phyloP scores from a whole-genome alignment of 2,113 vertebrate genomes.

The Bujurquina vittata region DNA sequence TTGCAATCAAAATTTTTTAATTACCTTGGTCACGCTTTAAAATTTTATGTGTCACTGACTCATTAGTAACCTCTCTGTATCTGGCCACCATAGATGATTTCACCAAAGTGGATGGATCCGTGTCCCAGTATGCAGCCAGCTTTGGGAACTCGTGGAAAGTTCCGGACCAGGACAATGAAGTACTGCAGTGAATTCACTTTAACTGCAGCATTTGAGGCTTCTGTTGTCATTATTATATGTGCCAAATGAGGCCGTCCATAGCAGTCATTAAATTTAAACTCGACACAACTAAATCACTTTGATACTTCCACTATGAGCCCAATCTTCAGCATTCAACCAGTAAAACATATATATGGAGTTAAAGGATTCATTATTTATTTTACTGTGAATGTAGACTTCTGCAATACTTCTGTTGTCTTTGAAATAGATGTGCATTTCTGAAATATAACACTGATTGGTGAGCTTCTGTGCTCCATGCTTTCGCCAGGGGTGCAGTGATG shows the following conservation, averaged over 20 bases:
- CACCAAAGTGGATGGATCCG: conserved; percentile 71
- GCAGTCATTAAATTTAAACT: not conserved
- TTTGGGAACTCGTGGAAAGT: conserved; percentile 92
- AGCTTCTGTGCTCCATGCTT: not conserved
- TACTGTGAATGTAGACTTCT: not conserved
- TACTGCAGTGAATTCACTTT: conserved; percentile 22
- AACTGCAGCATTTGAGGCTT: not conserved
- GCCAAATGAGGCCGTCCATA: rapidly evolving
- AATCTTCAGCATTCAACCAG: not conserved
- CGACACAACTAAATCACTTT: not conserved
- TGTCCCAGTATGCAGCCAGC: conserved; percentile 80
- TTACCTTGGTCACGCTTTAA: no score
- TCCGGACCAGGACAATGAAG: conserved; percentile 75
- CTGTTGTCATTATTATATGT: not conserved
- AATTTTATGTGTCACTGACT: not conserved
- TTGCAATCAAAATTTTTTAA: not conserved
- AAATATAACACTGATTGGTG: not conserved
- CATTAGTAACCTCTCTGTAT: not conserved
- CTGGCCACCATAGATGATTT: conserved; percentile 78
- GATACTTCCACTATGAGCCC: not conserved
- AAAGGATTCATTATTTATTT: not conserved
- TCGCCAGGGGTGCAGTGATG: conserved; percentile 81
- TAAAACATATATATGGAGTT: no score
- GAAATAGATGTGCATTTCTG: not conserved
- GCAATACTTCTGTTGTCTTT: no score